Evolutionary conservation across 2,888 invertebrate genomes (phyloP).

Genomic region (Ligdia adustata): DNA sequence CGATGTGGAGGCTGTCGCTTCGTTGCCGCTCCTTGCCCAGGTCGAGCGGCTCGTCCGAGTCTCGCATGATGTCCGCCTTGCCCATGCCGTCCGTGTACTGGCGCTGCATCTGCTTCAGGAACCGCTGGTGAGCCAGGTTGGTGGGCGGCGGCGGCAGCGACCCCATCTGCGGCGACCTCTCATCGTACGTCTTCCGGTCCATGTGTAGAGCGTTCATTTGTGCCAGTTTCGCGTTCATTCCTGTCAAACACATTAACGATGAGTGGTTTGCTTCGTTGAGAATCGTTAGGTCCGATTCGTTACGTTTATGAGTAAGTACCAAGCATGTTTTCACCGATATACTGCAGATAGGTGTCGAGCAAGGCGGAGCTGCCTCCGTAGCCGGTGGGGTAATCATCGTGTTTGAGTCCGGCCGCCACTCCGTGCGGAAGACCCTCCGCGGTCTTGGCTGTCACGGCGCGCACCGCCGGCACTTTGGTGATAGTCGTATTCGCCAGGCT

Average conservation of each 20-base stretch:
- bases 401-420: conserved; percentile 84
- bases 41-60: conserved; percentile 80
- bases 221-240: conserved; percentile 91
- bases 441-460: conserved; percentile 87
- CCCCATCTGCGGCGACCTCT: conserved; percentile 82
- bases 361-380: conserved; percentile 90
- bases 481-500: conserved; percentile 86
- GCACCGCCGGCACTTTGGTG: conserved; percentile 85
- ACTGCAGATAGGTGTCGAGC: conserved; percentile 94
- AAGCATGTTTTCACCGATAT: conserved; percentile 93
- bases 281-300: too few species aligned
- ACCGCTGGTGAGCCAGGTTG: conserved; percentile 83
- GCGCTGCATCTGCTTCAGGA: conserved; percentile 86
- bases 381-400: conserved; percentile 88
- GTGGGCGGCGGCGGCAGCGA: conserved; percentile 83
- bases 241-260: conserved; percentile 61
- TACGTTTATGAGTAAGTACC: conserved; percentile 65
- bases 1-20: conserved; percentile 66
- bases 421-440: conserved; percentile 86
- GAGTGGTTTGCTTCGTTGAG: too few species aligned
- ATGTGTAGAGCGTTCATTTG: conserved; percentile 87
- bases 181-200: conserved; percentile 81
- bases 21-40: conserved; percentile 80
- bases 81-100: conserved; percentile 82
- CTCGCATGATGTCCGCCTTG: conserved; percentile 83